Conservation (phyloP, 37 sponge, comb jelly and placozoan species). For the Trichoplax adhaerens region DNA sequence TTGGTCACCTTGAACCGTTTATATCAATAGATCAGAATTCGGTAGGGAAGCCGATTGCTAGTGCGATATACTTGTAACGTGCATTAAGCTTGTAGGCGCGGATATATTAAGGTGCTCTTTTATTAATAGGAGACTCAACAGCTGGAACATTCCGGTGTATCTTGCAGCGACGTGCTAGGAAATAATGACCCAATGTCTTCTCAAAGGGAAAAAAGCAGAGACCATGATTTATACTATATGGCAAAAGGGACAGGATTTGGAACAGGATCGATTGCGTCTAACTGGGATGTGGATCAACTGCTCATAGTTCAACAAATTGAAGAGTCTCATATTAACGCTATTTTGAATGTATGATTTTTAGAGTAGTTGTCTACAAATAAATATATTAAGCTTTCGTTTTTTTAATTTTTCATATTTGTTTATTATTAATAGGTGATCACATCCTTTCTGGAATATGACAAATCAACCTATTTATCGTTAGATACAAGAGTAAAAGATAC, state of each 20-base stretch:
- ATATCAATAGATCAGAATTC: too few species aligned
- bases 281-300: slow-evolving; percentile 55
- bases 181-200: background rate
- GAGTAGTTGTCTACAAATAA: background rate
- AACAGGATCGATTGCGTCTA: slow-evolving; percentile 56
- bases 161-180: slow-evolving; percentile 18
- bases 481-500: too few species aligned
- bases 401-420: slow-evolving; percentile 3
- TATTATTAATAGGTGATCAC: background rate
- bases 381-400: background rate
- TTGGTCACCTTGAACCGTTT: too few species aligned
- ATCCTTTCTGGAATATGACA: too few species aligned
- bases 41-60: too few species aligned
- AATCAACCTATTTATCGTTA: too few species aligned
- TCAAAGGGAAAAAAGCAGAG: slow-evolving; percentile 6
- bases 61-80: too few species aligned
- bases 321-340: slow-evolving; percentile 34
- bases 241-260: slow-evolving; percentile 90
- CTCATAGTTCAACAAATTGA: slow-evolving; percentile 33
- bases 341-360: slow-evolving; percentile 9
- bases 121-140: slow-evolving; percentile 9
- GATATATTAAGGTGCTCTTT: slow-evolving; percentile 25
- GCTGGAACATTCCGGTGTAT: slow-evolving; percentile 19
- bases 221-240: slow-evolving; percentile 25
- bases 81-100: background rate